Evolutionary conservation across 2,797 vertebrate genomes (phyloP), one percentile per base, ranked within the genome.

Genomic region (Bovichtus variegatus): DNA sequence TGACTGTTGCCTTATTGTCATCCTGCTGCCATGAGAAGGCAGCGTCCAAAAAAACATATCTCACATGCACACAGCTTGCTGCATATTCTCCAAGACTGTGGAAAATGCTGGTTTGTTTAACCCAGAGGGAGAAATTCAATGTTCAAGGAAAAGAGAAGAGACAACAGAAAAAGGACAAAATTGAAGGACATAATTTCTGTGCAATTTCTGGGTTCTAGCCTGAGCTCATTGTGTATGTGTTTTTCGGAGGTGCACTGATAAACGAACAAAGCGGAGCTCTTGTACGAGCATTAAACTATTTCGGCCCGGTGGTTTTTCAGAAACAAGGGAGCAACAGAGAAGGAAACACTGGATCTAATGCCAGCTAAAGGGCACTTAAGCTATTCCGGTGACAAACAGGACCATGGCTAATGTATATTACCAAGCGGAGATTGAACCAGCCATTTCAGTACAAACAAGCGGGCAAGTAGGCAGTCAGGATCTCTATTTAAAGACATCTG

Each of bases 401-500:
- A 79, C 69, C 67, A 41, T 31, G 71, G 88, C 76, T 90, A 89
- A 92, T 88, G 87, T 89, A 90, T 85, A 86, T 89, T 81, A 89
- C 87, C 72, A 64, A 84, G 58, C 70, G 12, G 74, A 86, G 84
- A 89, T 78, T 87, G 82, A 85, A 81, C 38, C 74, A 79, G 85
- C 63, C 86, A 79, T 91, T 87, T 87, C 80, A 75, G 75, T 49
- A 82, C 71, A 73, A 89, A 86, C 43, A 12, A 78, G 74, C 76
- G 44, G 78, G 67, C 69, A 47, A 80, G 59, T 44, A 81, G 84
- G 83, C 82, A 84, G 74, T 76, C 80, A 83, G 87, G 74, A 86
- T 76, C 81, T 84, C 87, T 91, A 87, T 93, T 94, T 92, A 88
- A 89, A 92, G 90, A 89, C 86, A 87, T 91, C 84, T 53, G 68